These are phyloP conservation scores for Ardeotis arabs DNA, from an alignment of 2,113 vertebrate species.

Conservation along the genomic window DNA sequence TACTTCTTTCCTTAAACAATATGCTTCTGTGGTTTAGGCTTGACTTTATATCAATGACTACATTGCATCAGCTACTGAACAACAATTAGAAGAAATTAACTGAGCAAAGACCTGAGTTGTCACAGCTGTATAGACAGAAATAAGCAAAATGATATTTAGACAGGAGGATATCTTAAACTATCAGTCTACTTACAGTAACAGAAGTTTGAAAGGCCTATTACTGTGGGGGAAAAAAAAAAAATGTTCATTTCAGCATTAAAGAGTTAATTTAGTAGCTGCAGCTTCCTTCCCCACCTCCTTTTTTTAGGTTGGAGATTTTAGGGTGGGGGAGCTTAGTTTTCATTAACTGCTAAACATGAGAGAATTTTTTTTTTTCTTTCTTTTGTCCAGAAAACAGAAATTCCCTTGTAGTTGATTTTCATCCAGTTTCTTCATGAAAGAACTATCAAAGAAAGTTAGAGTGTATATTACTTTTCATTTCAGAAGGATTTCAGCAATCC, in stretches of 20 bases:
- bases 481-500: conserved; percentile 59
- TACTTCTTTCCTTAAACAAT: neutral
- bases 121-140: neutral
- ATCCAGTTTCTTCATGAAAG: conserved; percentile 38
- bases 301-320: neutral
- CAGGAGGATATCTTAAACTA: neutral
- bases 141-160: neutral
- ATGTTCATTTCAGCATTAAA: neutral
- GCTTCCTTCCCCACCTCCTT: neutral
- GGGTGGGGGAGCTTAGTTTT: neutral
- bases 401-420: conserved; percentile 27
- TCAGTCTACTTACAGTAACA: neutral
- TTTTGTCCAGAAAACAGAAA: neutral
- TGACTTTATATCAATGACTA: neutral
- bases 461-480: conserved; percentile 55
- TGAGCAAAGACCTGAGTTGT: neutral
- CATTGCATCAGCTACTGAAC: neutral
- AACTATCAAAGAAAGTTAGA: conserved; percentile 52
- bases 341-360: neutral
- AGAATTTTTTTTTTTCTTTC: neutral
- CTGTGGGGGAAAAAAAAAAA: neutral
- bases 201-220: neutral
- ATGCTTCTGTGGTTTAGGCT: neutral
- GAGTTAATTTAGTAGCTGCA: neutral
- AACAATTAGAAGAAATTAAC: neutral